Percentiles rank a stretch among this genome's conserved stretches.
Evolutionary conservation across 2,888 invertebrate species (phyloP).

Genomic region (Andrena minutula): DNA sequence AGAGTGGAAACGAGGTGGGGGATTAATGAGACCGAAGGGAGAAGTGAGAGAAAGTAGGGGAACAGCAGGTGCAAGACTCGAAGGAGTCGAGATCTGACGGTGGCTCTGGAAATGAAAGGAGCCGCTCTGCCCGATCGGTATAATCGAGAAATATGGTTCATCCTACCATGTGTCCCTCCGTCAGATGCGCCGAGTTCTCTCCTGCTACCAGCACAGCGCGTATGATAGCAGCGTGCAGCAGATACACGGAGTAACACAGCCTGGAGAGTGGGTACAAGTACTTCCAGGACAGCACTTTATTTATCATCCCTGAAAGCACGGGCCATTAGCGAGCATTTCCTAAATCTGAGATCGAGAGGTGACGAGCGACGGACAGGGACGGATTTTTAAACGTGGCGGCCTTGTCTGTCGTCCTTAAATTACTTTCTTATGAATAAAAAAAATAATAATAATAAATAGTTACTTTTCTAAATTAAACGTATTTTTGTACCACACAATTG

Average conservation of each 20-base stretch:
- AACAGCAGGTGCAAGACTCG: neutral
- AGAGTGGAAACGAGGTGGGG: neutral
- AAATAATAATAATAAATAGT: no score
- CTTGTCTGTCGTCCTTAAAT: no score
- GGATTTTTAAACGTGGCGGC: no score
- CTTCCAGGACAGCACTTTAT: constrained; percentile 84
- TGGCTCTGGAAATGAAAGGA: neutral
- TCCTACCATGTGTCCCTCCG: constrained; percentile 85
- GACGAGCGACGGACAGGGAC: no score
- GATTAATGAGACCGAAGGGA: neutral
- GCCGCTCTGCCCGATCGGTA: constrained; percentile 16
- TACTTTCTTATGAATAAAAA: no score
- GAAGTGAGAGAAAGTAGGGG: no score
- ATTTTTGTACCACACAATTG: no score
- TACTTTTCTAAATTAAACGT: no score
- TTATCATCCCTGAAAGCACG: constrained; percentile 84
- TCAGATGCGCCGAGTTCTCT: constrained; percentile 85
- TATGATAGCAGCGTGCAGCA: constrained; percentile 86
- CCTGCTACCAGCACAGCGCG: constrained; percentile 85
- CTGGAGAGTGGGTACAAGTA: constrained; percentile 86
- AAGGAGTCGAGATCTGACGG: constrained; percentile 50
- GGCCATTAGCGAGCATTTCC: neutral
- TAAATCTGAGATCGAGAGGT: no score
- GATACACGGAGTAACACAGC: constrained; percentile 86
- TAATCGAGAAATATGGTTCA: no score